Base-by-base conservation (phyloP, 2,113 vertebrate species). In the Oncorhynchus kisutch region DNA sequence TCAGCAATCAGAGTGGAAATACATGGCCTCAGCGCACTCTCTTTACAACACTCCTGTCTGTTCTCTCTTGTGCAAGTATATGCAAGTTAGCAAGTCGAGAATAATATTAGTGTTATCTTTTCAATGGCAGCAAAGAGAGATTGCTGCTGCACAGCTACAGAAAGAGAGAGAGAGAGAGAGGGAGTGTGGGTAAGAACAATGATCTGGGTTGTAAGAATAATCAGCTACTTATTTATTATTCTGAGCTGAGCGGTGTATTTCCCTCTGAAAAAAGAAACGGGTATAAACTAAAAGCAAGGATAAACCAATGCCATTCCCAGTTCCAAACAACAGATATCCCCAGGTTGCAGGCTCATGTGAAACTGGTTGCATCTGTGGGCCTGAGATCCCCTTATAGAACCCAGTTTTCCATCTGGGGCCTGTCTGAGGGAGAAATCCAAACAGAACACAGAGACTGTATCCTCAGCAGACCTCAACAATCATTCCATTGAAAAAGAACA, bases 61-160 rank as follows among this genome's bases (percentile, higher is more conserved):
- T 93, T 91, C 90, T 95, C 93, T 94, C 92, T 93, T 95, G 95
- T 96, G 96, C 96, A 96, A 96, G 93, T 96, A 94, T 95, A 94
- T 97, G 96, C 96, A 94, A 95, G 91, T 94, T 95, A 95, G 93
- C 95, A 96, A 96, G 94, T 92, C 88, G 90, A 96, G 94, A 95
- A 94, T 89, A 93, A 91, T 93, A 95, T 96, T 96, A 96, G 96
- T 96, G 96, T 97, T 96, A 90, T 92, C 94, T 94, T 95, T 95
- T 95, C 94, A 87, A 94, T 94, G 94, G 94, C 95, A 94, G 94
- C 93, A 93, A 94, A 86, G 81, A 76, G 92, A 82, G 81, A 24
- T 81, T 67, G 80, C 81, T 66, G 60, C 70, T 76, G 84, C 80
- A 86, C 72, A 74, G 88, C 80, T 84, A 89, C 84, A 88, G 81